Evolutionary conservation across 2,888 invertebrate genomes (phyloP), one percentile per base, ranked within the genome.

Genomic region (Terebella lapidaria): DNA sequence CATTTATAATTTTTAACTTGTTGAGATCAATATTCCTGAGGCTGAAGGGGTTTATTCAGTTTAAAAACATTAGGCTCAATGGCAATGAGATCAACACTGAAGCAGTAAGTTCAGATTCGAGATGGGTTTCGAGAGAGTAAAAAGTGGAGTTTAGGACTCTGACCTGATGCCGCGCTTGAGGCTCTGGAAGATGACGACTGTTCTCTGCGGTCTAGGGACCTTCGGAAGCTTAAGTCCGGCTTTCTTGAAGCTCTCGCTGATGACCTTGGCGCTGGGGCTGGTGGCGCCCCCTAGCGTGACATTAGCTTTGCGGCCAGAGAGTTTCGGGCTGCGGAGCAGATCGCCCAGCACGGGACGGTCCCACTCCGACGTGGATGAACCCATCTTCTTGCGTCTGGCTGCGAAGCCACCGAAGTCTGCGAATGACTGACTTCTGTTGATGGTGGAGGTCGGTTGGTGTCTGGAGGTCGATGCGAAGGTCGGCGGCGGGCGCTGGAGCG

Each of bases 101-200:
- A 35, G 42, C 42, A 10, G 42, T 35, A 10, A 35, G 42, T 35
- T 15, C 42, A 35, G 10, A 35, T 35, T 35, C 42, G n/a, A 15
- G 42, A 35, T 35, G 42, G n/a, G n/a, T n/a, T n/a, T n/a, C n/a
- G n/a, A n/a, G n/a, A n/a, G n/a, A n/a, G n/a, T n/a, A 35, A 15
- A 15, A 35, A 35, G n/a, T 35, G n/a, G n/a, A 10, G n/a, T 35
- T n/a, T n/a, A 35, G 42, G 10, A 35, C 42, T 20, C 49, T n/a
- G 15, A 49, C 49, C 24, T 49, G 24, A 49, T 10, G 49, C 49
- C 49, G 5, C 49, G 15, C 49, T 49, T 49, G 18, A 49, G 5
- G 24, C 49, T n/a, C 49, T 49, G 49, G 49, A 49, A 49, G 49
- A 49, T 49, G 49, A 22, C 22, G 18, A 49, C 22, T 15, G 49